Conservation (phyloP, 2,113 vertebrate genomes). For the Aix galericulata region DNA sequence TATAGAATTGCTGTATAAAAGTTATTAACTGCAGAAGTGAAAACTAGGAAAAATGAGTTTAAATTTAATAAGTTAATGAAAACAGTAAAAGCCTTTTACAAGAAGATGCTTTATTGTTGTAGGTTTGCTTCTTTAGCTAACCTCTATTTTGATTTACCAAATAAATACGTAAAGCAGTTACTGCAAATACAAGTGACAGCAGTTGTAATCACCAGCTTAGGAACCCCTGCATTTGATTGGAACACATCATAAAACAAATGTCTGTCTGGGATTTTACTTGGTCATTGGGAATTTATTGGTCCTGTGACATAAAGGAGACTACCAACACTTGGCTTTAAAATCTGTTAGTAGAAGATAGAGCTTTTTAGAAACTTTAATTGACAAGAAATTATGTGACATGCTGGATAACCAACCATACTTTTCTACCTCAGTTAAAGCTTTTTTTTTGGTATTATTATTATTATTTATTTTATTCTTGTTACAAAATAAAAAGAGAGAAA, state of each 20-base stretch:
- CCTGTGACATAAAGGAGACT: background rate
- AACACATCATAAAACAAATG: background rate
- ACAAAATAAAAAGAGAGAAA: background rate
- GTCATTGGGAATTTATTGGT: background rate
- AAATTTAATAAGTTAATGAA: constrained; percentile 44
- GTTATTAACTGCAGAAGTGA: constrained; percentile 54
- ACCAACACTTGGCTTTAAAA: background rate
- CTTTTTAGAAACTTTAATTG: background rate
- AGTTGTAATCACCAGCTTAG: background rate
- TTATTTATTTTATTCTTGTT: background rate
- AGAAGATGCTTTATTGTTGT: background rate
- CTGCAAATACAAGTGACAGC: background rate
- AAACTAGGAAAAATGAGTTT: constrained; percentile 22
- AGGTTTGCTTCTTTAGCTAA: background rate
- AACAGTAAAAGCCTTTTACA: constrained; percentile 12
- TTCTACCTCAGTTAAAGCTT: background rate
- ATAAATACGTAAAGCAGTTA: background rate
- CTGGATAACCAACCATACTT: background rate
- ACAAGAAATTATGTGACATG: background rate
- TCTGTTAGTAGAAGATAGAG: background rate
- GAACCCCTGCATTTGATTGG: background rate
- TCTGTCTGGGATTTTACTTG: background rate
- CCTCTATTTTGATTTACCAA: constrained; percentile 23
- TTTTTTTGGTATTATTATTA: too few species aligned
- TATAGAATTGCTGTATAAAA: constrained; percentile 40